Base-by-base conservation (phyloP, 2,888 invertebrate species). In the Plagiodera versicolora region DNA sequence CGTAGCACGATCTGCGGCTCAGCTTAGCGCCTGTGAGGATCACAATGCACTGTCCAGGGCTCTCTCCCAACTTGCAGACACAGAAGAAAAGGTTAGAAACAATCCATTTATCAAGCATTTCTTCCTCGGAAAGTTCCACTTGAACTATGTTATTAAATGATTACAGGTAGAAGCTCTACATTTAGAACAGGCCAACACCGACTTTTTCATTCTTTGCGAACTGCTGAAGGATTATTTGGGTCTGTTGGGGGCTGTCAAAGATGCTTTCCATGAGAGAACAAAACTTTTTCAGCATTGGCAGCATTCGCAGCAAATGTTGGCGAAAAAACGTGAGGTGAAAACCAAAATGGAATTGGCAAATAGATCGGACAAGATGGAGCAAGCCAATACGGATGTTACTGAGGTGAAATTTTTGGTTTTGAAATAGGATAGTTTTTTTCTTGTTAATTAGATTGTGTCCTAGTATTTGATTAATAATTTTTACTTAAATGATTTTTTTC, bases 211-310 rank as follows among this genome's bases (percentile, higher is more conserved):
- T 61, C 84, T 99, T 66, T 90, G 94, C n/a, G 98, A 98, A 82
- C 88, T 95, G 75, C 84, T 98, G 58, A 94, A 96, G 77, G 98
- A 98, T 80, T 97, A 98, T 79, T 87, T 98, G 56, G 90, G 92
- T 0, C 85, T 98, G 14, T 89, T 98, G 69, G 92, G 91, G 11
- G 90, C 97, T 49, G 94, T 97, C 58, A 94, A 96, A 81, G 95
- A 88, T 68, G 88, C 62, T 76, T 86, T 89, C 73, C 89, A 89
- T 67, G 89, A 89, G 79, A 83, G 89, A 69, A 89, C 90, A 11
- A 91, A 90, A 82, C 86, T 93, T 14, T 98, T 96, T 82, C 98
- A 98, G 81, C 92, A 91, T 75, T 98, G 98, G 95, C 97, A 99
- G 78, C 95, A 96, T 78, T 94, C 98, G 28, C 95, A 98, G 80